Percentiles rank a stretch among this genome's conserved stretches.
phyloP scores from a whole-genome alignment of 2,113 vertebrate genomes.

The Gulo gulo region DNA sequence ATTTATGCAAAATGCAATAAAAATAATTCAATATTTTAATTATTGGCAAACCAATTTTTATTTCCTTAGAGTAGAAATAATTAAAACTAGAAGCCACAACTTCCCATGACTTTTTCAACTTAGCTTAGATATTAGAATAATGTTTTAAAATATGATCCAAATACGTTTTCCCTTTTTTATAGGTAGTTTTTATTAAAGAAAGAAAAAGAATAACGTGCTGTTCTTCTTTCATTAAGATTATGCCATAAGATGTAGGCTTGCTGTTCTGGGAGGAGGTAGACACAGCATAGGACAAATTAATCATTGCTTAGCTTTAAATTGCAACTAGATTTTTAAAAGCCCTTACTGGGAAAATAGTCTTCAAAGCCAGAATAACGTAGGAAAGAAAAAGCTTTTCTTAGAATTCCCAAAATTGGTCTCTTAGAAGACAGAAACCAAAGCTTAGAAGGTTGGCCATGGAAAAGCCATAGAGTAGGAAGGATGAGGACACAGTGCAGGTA shows the following conservation, averaged over 20 bases:
- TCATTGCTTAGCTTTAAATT: constrained; percentile 9
- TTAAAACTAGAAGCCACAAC: constrained; percentile 43
- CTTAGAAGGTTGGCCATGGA: background rate
- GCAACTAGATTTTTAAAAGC: background rate
- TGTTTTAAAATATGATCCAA: constrained; percentile 41
- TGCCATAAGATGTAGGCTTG: background rate
- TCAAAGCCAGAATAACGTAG: background rate
- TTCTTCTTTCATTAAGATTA: constrained; percentile 20
- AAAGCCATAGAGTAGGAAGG: background rate
- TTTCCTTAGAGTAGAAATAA: constrained; percentile 23
- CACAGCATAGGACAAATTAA: background rate
- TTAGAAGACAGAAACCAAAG: constrained; percentile 30
- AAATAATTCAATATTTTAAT: constrained; percentile 62
- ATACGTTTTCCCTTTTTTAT: background rate
- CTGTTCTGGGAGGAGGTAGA: background rate
- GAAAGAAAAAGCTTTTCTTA: background rate
- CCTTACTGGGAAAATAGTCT: background rate
- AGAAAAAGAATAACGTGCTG: background rate
- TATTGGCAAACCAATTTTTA: constrained; percentile 42
- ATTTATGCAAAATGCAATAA: constrained; percentile 41
- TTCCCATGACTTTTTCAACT: constrained; percentile 44
- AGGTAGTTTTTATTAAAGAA: constrained; percentile 2
- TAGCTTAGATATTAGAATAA: constrained; percentile 26
- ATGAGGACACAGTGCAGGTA: background rate
- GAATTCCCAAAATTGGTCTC: background rate